Base-by-base conservation (phyloP, 2,797 vertebrate species). In the Dendrocincla tyrannina region DNA sequence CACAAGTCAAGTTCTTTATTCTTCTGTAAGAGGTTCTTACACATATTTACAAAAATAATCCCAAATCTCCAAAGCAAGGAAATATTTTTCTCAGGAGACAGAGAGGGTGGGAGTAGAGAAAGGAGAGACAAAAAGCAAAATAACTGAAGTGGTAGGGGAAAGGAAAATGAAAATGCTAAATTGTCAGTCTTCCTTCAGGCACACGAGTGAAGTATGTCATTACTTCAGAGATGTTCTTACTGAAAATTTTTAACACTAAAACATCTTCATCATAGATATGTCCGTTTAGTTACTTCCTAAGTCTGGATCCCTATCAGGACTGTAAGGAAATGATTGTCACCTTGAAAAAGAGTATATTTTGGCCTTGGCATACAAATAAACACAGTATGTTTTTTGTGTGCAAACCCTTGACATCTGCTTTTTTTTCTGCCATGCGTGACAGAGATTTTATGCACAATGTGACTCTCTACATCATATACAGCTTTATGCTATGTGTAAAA, bases 401-500 rank as follows among this genome's bases (percentile, higher is more conserved):
- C 32, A 89, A 79, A 35, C 9, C 30, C 35, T 25, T 15, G 33
- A 33, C 28, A 74, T 5, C 4, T 44, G 2, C 0, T 14, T 15
- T 24, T 44, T 77, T 72, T 84, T 23, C 37, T 91, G 7, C 10
- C 68, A 14, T 0, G 0, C 49, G 15, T 49, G 24, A 46, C n/a
- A 50, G 32, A 47, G 5, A 5, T 79, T 84, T 79, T 73, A 69
- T 35, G n/a, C 23, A 39, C 24, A 67, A 3, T 35, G 11, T 74
- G 44, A 77, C 30, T 52, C 7, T 75, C 28, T 64, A 11, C 17
- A 72, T 64, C 32, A 56, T 53, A 35, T 6, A 17, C 19, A 58
- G 16, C 15, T 81, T 81, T 84, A 75, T 58, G 39, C 15, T 52
- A 5, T 46, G 32, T 58, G 11, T 55, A 35, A 81, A 89, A 39